Conservation (phyloP, 1,140 invertebrate species). For the Lepidostoma basale region DNA sequence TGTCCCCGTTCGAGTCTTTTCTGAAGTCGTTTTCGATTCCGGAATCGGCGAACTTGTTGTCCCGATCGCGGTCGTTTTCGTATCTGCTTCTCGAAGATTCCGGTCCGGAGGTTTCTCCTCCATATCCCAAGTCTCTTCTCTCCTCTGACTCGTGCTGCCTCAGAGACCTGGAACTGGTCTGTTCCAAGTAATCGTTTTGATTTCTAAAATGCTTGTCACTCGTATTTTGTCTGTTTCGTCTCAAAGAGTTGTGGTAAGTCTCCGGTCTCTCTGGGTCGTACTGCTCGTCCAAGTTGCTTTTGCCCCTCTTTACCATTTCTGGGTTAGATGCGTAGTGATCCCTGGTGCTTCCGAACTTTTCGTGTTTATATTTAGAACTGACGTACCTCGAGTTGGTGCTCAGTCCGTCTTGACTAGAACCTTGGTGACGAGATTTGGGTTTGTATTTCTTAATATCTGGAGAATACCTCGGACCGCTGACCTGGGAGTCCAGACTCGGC, state of each 20-base stretch:
- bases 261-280: conserved; percentile 56
- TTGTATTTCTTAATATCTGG: conserved; percentile 63
- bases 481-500: conserved; percentile 67
- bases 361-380: conserved; percentile 52
- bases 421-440: conserved; percentile 52
- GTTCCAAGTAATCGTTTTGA: conserved; percentile 52
- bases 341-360: conserved; percentile 58
- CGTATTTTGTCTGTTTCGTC: conserved; percentile 52
- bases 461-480: conserved; percentile 63
- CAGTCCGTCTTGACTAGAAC: conserved; percentile 61
- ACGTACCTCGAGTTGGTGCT: conserved; percentile 56
- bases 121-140: conserved; percentile 46
- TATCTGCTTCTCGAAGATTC: conserved; percentile 56
- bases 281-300: conserved; percentile 50
- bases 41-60: conserved; percentile 73
- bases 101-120: conserved; percentile 57
- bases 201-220: conserved; percentile 55
- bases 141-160: conserved; percentile 56
- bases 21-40: conserved; percentile 80
- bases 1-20: conserved; percentile 70
- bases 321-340: conserved; percentile 64
- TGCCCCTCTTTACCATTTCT: conserved; percentile 58
- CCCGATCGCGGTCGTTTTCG: conserved; percentile 61
- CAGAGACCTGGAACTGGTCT: conserved; percentile 49
- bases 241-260: conserved; percentile 62